Percentiles rank a stretch among this genome's conserved stretches.
These are phyloP conservation scores for Eidolon helvum DNA, from an alignment of 2,113 vertebrate species.

Conservation along the genomic window DNA sequence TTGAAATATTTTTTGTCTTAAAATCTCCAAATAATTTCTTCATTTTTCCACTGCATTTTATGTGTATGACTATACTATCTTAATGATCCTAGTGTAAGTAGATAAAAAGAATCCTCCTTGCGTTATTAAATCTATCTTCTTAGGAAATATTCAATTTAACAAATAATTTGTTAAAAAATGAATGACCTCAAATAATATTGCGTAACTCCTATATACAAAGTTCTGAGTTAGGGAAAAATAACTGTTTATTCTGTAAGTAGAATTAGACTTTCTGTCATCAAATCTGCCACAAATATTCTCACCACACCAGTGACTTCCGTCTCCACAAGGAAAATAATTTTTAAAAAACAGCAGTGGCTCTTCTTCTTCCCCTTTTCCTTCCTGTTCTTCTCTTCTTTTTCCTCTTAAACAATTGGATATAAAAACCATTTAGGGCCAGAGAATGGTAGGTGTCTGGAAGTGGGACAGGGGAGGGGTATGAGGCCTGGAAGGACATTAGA, in stretches of 20 bases:
- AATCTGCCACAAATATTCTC: background rate
- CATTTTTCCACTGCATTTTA: background rate
- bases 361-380: background rate
- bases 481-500: background rate
- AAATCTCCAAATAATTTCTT: constrained; percentile 4
- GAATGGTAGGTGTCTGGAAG: background rate
- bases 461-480: too few relatives aligned
- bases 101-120: background rate
- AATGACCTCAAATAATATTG: constrained; percentile 35
- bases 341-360: background rate
- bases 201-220: background rate
- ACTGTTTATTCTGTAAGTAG: constrained; percentile 27
- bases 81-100: background rate
- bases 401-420: background rate
- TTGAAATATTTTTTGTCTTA: background rate
- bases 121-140: constrained; percentile 23
- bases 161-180: constrained; percentile 39
- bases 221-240: constrained; percentile 26
- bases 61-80: background rate
- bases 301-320: background rate
- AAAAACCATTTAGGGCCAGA: background rate
- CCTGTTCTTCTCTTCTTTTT: background rate
- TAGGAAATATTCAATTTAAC: constrained; percentile 17
- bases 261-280: constrained; percentile 27
- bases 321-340: background rate